A percentile compares a stretch with the other conserved stretches of the same genome.
These are phyloP conservation scores for Rotaria macrura DNA, from an alignment of 2,888 invertebrate genomes.

Conservation along the genomic window DNA sequence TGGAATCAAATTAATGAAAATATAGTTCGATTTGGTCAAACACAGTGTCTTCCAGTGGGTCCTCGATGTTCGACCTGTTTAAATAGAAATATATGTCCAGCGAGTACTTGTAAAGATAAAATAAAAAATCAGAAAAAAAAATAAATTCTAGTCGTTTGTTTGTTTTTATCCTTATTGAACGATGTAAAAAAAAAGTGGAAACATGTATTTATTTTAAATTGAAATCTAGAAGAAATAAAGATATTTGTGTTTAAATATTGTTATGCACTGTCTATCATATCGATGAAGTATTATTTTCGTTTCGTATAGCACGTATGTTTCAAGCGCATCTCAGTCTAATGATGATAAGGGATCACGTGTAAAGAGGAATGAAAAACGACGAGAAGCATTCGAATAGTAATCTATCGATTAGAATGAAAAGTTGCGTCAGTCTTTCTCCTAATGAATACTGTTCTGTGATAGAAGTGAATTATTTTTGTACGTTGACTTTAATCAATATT, in stretches of 20 bases:
- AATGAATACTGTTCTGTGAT: too few species aligned
- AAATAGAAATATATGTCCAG: constrained; percentile 26
- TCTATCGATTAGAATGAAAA: too few species aligned
- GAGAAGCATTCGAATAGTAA: too few species aligned
- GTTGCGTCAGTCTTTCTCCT: too few species aligned
- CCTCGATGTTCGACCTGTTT: constrained; percentile 61
- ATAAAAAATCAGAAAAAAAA: not conserved
- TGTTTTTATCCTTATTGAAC: not conserved
- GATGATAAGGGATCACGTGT: too few species aligned
- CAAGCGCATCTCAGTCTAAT: too few species aligned
- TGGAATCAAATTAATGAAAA: constrained; percentile 59
- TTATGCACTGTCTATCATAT: too few species aligned
- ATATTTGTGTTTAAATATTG: too few species aligned
- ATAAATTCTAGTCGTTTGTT: not conserved
- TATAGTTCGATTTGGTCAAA: constrained; percentile 93
- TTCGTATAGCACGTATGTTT: too few species aligned
- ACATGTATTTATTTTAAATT: not conserved
- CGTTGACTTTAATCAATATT: not conserved
- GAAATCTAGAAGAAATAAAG: not conserved
- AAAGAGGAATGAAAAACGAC: too few species aligned
- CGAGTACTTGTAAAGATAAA: not conserved
- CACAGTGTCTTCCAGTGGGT: constrained; percentile 68
- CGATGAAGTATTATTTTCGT: too few species aligned
- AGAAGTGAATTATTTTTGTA: not conserved
- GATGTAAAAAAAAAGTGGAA: not conserved